A percentile compares a stretch with the other conserved stretches of the same genome.
Evolutionary conservation across 2,113 vertebrate species (phyloP).

Genomic region (Anolis sagrei): DNA sequence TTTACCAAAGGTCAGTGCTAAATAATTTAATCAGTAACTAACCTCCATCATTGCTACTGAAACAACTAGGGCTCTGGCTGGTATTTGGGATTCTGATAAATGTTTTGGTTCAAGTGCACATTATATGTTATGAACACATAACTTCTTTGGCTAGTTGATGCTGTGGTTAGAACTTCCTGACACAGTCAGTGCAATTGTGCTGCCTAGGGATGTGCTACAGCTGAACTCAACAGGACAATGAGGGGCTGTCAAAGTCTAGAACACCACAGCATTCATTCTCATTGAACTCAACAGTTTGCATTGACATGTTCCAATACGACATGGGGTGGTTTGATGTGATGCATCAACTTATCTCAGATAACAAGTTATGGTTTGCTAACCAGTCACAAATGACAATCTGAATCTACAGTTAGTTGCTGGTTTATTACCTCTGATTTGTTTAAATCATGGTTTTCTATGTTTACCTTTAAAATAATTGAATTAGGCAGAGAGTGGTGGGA

Average conservation of each 20-base stretch:
- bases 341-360: neutral
- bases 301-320: neutral
- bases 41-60: neutral
- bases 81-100: neutral
- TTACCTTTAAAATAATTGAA: no score
- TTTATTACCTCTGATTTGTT: neutral
- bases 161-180: no score
- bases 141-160: neutral
- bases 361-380: neutral
- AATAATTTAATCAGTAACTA: neutral
- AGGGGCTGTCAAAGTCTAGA: neutral
- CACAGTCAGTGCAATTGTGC: neutral
- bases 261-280: neutral
- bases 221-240: neutral
- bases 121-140: neutral
- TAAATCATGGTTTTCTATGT: neutral
- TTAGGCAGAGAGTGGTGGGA: no score
- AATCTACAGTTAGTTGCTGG: neutral
- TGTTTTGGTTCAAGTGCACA: neutral
- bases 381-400: neutral
- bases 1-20: neutral
- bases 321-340: neutral
- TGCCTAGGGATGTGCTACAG: neutral
- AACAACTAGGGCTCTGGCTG: neutral
- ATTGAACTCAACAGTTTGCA: neutral